Base-by-base conservation (phyloP, 2,113 vertebrate genomes). In the Cephalopterus ornatus region DNA sequence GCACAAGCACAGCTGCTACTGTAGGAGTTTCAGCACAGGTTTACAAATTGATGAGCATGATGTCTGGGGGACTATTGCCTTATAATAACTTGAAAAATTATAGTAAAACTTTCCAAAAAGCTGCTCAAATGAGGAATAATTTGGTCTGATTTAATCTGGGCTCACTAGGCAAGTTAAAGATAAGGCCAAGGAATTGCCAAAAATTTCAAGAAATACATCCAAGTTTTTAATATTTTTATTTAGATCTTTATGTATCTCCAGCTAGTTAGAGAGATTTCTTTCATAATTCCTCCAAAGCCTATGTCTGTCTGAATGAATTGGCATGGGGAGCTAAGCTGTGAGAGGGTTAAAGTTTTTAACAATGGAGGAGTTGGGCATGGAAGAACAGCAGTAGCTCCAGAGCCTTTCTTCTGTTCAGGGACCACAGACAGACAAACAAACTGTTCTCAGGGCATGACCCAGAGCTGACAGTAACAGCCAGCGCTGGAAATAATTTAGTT, bases 1-100 rank as follows among this genome's bases (percentile, higher is more conserved):
- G 72, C 42, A 81, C 28, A 77, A 84, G 67, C 42, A 91, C 65
- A 92, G 63, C 75, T 88, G 93, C 67, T 91, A 44, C 59, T 63
- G 1, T 15, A 79, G 59, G 46, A 80, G 11, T 83, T 94, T 79
- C 67, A 80, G 58, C 27, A 73, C 62, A 93, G 44, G 62, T 89
- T 94, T 87, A 53, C 32, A 65, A 80, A 44, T 2, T 79, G 49
- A 76, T 39, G 8, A 76, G 32, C 14, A 28, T 27, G 28, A 70
- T 46, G 11, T 77, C 22, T 62, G 11, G 30, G 41, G 30, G 20
- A 66, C 18, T 66, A 37, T 62, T 4, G 3, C 41, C 67, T 79
- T 73, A 50, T 28, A 81, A 67, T 5, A 85, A 77, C 50, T 76
- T 70, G 14, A 56, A 93, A 92, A 90, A 46, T 27, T 71, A 46